These are phyloP conservation scores for Iselma pallidipennis DNA, from an alignment of 2,888 invertebrate genomes.

Conservation along the genomic window DNA sequence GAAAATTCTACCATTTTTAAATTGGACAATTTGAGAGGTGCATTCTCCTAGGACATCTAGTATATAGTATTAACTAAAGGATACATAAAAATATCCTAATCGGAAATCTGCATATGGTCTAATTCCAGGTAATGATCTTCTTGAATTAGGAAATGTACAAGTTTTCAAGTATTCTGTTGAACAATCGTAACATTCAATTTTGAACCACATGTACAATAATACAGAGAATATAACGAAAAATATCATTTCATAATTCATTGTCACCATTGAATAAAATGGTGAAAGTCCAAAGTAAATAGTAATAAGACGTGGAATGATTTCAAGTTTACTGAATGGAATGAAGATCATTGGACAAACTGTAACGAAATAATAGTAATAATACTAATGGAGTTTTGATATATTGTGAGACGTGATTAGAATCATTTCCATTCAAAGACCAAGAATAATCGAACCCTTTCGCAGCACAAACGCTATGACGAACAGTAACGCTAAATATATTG, in stretches of 20 bases:
- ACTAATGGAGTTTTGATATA: no score
- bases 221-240: conserved; percentile 39
- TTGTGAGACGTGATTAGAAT: no score
- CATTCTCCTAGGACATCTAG: no score
- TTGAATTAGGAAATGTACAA: background rate
- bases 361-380: no score
- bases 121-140: conserved; percentile 21
- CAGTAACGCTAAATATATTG: no score
- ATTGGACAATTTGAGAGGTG: no score
- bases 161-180: conserved; percentile 25
- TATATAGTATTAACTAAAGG: conserved; percentile 15
- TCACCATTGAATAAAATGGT: conserved; percentile 43
- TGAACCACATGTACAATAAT: conserved; percentile 39
- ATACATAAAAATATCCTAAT: conserved; percentile 39
- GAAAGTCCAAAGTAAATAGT: conserved; percentile 41
- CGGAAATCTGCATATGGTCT: conserved; percentile 33
- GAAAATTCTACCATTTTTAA: no score
- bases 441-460: no score
- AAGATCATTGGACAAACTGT: conserved; percentile 33
- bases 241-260: conserved; percentile 41
- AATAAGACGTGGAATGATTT: conserved; percentile 34
- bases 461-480: no score
- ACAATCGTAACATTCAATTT: conserved; percentile 34
- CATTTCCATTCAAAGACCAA: no score
- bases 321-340: conserved; percentile 37